Evolutionary conservation across 2,113 vertebrate species (phyloP), one percentile per base, ranked within the genome.

Genomic region (Spheniscus mendiculus): DNA sequence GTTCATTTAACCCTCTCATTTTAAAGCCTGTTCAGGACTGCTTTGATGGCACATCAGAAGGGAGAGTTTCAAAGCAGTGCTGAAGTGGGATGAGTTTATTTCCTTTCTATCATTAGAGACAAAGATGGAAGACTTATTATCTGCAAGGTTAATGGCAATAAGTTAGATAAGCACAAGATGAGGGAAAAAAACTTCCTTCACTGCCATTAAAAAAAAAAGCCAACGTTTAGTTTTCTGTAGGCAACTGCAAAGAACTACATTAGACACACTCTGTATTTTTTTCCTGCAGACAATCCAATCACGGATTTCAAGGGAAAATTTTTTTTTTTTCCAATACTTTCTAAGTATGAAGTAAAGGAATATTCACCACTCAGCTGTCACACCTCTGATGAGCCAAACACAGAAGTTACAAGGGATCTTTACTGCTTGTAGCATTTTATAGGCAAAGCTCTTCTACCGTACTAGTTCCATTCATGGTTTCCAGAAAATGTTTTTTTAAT

Each of bases 21-120:
- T 97, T 95, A 94, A 83, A 97, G 38, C 53, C 12, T 94, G 79
- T 84, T 97, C 95, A 87, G 78, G 90, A 89, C 63, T 90, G 95
- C 97, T 95, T 94, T 93, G 93, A 96, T 87, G 87, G 15, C 69
- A 83, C 92, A 94, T 97, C 91, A 96, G 97, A 98, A 87, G 87
- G 87, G 23, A 85, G 59, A 71, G 36, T 96, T 97, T 93, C 94
- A 97, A 97, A 98, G 85, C 90, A 67, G 93, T 50, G 63, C 67
- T 76, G 81, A 92, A 97, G 72, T 90, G 83, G 45, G 56, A 92
- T 76, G 71, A 83, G 36, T 88, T 93, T 91, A 71, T 97, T 98
- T 98, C 52, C 47, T 89, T 87, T 69, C 55, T 87, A 3, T 81
- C 90, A 85, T 91, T 94, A 95, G 73, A 79, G 71, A 66, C 59